Evolutionary conservation across 2,113 vertebrate species (phyloP).

Genomic region (Ictalurus furcatus): DNA sequence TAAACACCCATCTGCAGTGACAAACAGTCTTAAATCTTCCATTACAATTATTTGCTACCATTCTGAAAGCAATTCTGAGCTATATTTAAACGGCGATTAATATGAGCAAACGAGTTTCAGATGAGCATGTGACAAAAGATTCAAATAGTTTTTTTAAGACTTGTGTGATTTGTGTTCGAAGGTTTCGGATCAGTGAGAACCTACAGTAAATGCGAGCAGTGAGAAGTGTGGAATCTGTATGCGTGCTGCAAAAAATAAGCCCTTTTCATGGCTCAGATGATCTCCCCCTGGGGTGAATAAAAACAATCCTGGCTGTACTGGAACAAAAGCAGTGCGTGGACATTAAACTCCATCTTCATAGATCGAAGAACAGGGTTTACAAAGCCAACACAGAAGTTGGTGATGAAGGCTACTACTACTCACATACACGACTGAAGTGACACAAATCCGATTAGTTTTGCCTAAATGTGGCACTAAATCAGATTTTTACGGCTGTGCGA

Average conservation of each 20-base stretch:
- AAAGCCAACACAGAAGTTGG: not conserved
- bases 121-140: not conserved
- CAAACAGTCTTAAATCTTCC: not conserved
- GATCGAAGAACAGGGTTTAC: not conserved
- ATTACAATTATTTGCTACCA: not conserved
- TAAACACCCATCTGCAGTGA: not conserved
- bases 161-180: not conserved
- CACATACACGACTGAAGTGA: not conserved
- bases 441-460: not conserved
- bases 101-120: not conserved
- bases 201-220: not conserved
- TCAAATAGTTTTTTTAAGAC: not conserved
- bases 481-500: not conserved
- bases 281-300: conserved; percentile 27
- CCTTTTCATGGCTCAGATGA: conserved; percentile 27
- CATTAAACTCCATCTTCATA: conserved; percentile 42
- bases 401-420: not conserved
- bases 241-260: conserved; percentile 22
- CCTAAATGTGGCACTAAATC: not conserved
- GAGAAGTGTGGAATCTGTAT: not conserved
- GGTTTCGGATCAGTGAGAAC: not conserved
- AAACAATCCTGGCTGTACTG: conserved; percentile 31
- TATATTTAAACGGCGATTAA: not conserved
- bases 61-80: conserved; percentile 2
- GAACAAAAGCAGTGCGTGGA: conserved; percentile 32